phyloP scores from a whole-genome alignment of 2,113 vertebrate genomes.

The Ceratotherium simum region DNA sequence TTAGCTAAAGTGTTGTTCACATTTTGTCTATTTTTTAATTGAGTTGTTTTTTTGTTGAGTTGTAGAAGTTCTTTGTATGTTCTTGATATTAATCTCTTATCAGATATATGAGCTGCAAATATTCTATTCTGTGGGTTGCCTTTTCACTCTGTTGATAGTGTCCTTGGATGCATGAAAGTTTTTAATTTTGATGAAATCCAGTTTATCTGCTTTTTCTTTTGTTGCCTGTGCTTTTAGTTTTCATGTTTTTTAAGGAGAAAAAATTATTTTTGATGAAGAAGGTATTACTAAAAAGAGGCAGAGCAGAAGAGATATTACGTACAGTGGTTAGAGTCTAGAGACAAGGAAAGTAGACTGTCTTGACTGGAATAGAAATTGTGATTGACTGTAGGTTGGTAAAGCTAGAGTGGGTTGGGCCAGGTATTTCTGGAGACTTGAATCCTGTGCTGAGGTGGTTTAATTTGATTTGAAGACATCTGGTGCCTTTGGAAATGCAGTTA shows the following conservation, averaged over 20 bases:
- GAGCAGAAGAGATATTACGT: not conserved
- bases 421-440: not conserved
- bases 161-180: not conserved
- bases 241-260: not conserved
- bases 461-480: not conserved
- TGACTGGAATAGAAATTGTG: not conserved
- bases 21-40: not conserved
- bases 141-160: not conserved
- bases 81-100: not conserved
- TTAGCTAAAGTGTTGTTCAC: conserved; percentile 10
- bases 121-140: not conserved
- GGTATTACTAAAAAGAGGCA: not conserved
- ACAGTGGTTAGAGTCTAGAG: not conserved
- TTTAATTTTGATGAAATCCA: not conserved
- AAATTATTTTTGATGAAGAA: not conserved
- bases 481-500: not conserved
- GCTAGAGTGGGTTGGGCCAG: not conserved
- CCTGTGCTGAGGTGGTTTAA: not conserved
- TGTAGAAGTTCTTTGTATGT: not conserved
- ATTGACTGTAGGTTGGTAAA: not conserved
- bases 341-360: not conserved
- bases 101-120: not conserved
- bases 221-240: not conserved
- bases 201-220: not conserved
- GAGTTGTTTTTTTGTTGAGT: not conserved